Evolutionary conservation across 2,888 invertebrate genomes (phyloP).

Genomic region (Diaphora mendica): DNA sequence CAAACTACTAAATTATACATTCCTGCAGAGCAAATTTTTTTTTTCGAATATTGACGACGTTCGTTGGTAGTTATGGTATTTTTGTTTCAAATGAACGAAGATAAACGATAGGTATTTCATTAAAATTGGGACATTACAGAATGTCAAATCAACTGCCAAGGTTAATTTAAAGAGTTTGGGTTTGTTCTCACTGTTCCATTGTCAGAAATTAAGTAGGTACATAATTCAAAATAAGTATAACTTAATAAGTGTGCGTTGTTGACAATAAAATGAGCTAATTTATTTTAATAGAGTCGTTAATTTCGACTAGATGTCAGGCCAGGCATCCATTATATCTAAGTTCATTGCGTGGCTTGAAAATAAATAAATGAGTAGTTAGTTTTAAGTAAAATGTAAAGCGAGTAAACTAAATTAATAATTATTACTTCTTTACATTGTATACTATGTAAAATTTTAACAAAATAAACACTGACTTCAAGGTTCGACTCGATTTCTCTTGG

Average conservation of each 20-base stretch:
- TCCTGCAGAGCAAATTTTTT: neutral
- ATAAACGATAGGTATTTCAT: neutral
- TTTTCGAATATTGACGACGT: neutral
- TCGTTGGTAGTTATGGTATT: neutral
- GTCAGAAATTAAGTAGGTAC: neutral
- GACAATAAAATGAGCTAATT: neutral
- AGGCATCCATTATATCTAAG: neutral
- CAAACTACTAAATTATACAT: neutral
- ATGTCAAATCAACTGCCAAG: neutral
- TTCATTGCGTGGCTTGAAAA: neutral
- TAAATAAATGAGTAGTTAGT: too few species aligned
- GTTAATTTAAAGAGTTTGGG: neutral
- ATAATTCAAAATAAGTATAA: neutral
- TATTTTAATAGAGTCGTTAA: neutral
- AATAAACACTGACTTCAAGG: too few species aligned
- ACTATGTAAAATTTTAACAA: too few species aligned
- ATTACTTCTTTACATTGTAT: too few species aligned
- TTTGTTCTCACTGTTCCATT: neutral
- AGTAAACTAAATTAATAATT: neutral
- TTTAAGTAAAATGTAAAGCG: too few species aligned
- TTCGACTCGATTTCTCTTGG: too few species aligned
- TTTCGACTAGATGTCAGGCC: neutral
- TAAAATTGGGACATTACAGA: neutral
- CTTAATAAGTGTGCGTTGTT: neutral
- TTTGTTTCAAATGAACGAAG: neutral